Base-by-base conservation (phyloP, 37 sponge, comb jelly and placozoan species). In the Bolinopsis microptera region DNA sequence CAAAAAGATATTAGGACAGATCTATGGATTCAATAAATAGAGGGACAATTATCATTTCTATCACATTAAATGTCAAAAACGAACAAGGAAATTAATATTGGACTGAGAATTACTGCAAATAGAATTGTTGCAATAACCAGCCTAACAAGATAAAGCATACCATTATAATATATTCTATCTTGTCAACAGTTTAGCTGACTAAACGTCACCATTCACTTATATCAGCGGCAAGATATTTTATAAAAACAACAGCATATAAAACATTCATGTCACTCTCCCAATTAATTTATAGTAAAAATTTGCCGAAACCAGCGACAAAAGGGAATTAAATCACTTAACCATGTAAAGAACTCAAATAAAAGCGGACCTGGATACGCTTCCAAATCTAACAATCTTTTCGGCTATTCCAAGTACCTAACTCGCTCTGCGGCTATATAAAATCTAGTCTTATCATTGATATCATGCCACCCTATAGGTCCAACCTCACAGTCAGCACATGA, bases 401-500 rank as follows among this genome's bases (percentile, higher is more conserved):
- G 61, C 61, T 48, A 48, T 16, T 77, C 80, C 36, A 77, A 48
- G 36, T 86, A 86, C 22, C 90, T 86, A 25, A 98, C 99, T 93
- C 97, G 94, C 28, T 94, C 82, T 16, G 95, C 96, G 24, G 99
- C 97, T 24, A 99, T 88, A 93, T 93, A 96, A 68, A 94, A 96
- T 68, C 95, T 93, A 3, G 94, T 93, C 24, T 32, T 75, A 93
- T 94, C 94, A 22, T 25, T 34, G 28, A 93, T 86, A 37, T 95
- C 94, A 40, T 96, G 95, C 95, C 95, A 96, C n/a, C 99, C 99
- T 40, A 99, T 94, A 0, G 99, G 99, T 0, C 99, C 99, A 2
- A 97, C 95, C 94, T 99, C 99, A 83, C 99, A 99, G 93, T 99
- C 99, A 0, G 99, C 97, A 96, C 99, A 99, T 8, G 95, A 93